Evolutionary conservation across 1,140 invertebrate genomes (phyloP), one percentile per base, ranked within the genome.

Genomic region (Pseudachorutes palmiensis): DNA sequence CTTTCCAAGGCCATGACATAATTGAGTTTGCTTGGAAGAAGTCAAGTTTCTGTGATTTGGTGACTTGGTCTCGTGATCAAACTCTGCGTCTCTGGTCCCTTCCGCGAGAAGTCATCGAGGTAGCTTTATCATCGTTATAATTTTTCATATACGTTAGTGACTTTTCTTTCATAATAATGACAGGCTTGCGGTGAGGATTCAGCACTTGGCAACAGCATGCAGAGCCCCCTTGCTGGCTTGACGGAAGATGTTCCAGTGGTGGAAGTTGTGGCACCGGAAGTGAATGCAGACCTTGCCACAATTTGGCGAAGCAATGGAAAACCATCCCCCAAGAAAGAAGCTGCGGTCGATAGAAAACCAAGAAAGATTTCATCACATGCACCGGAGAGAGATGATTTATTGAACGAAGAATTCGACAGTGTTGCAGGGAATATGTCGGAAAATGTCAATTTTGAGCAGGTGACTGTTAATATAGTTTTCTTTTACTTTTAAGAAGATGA

Each of bases 51-150:
- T 72, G 32, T 31, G 90, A 97, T 77, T 77, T 97, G n/a, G 85
- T 97, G 0, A 97, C 93, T 0, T 98, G 93, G 94, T 94, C 91
- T 0, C 88, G 92, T 76, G 94, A 97, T 83, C 91, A 95, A 74
- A 92, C 86, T 60, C 81, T 98, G 26, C 81, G 94, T 63, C 86
- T 97, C 22, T 97, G 93, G 88, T 87, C 87, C 76, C 89, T 97
- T n/a, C 70, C 72, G 1, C 36, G 60, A 9, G 72, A 74, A 58
- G 51, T 73, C 2, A 65, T 73, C 28, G 69, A 73, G 62, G 72
- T 71, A 60, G 60, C 41, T 49, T 26, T 1, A 62, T 16, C 28
- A 31, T 48, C 2, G 24, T 41, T 5, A 9, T 41, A 19, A 55
- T 19, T 55, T 5, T 24, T 55, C 9, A 9, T 26, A 24, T 55